Evolutionary conservation across 2,797 vertebrate genomes (phyloP).

Genomic region (Pristis pectinata): DNA sequence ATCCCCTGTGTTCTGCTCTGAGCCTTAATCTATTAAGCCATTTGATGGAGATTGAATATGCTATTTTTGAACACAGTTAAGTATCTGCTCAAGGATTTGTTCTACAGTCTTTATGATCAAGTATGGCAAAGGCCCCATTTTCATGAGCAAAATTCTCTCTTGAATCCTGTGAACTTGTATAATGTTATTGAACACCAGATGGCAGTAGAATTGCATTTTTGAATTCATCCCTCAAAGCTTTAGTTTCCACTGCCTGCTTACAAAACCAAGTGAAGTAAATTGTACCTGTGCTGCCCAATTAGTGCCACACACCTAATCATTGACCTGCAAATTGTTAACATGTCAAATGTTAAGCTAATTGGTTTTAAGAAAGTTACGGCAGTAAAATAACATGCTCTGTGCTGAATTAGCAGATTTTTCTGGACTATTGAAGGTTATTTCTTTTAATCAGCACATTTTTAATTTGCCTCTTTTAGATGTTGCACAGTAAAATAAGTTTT

Average conservation of each 20-base stretch:
- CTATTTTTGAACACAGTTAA: neutral
- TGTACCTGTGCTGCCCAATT: neutral
- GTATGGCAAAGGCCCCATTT: neutral
- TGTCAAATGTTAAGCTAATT: neutral
- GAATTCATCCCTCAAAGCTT: neutral
- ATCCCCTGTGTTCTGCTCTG: neutral
- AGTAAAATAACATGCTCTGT: no score
- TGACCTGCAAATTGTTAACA: neutral
- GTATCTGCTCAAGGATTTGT: neutral
- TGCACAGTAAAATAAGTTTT: no score
- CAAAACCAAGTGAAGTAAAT: neutral
- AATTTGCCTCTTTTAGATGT: no score
- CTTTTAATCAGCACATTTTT: no score
- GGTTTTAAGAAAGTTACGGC: neutral
- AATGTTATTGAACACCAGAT: conserved; percentile 12
- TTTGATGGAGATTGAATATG: neutral
- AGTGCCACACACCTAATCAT: neutral
- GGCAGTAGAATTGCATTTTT: conserved; percentile 9
- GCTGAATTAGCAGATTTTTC: no score
- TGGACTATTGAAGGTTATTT: no score
- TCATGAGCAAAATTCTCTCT: neutral
- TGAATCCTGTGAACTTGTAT: neutral
- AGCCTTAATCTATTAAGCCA: neutral
- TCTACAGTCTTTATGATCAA: neutral
- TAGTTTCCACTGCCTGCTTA: neutral